Evolutionary conservation across 2,797 vertebrate genomes (phyloP).

Genomic region (Meriones psammophilus): DNA sequence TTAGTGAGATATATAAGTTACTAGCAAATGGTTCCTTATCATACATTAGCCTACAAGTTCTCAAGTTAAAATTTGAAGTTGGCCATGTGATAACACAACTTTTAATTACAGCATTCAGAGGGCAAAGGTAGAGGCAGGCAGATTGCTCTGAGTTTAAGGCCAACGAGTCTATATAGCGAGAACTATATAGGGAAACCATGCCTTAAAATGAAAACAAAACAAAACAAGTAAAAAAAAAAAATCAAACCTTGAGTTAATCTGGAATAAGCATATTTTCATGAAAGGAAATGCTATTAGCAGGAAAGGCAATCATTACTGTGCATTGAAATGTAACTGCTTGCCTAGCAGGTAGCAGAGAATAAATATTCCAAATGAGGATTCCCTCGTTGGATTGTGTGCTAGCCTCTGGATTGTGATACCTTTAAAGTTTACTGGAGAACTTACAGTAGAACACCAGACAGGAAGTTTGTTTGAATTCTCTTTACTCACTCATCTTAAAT

Average conservation of each 20-base stretch:
- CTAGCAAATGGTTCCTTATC: neutral
- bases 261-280: neutral
- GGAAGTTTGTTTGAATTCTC: neutral
- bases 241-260: neutral
- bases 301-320: neutral
- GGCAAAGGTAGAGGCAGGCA: neutral
- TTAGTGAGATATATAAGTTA: constrained; percentile 2
- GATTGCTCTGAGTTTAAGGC: neutral
- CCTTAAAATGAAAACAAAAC: neutral
- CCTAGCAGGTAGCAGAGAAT: neutral
- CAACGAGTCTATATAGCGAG: neutral
- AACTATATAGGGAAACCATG: neutral
- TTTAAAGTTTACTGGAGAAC: neutral
- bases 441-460: neutral
- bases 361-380: neutral
- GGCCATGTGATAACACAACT: too few relatives aligned
- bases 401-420: neutral
- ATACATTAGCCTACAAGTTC: neutral
- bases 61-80: neutral
- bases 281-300: neutral
- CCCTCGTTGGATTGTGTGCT: neutral
- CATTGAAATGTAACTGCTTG: neutral
- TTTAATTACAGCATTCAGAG: too few relatives aligned
- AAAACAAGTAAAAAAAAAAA: neutral
- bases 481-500: neutral